Percentiles rank a stretch among this genome's conserved stretches.
Evolutionary conservation across 2,888 invertebrate species (phyloP).

Genomic region (Nipponacmea schrenckii): DNA sequence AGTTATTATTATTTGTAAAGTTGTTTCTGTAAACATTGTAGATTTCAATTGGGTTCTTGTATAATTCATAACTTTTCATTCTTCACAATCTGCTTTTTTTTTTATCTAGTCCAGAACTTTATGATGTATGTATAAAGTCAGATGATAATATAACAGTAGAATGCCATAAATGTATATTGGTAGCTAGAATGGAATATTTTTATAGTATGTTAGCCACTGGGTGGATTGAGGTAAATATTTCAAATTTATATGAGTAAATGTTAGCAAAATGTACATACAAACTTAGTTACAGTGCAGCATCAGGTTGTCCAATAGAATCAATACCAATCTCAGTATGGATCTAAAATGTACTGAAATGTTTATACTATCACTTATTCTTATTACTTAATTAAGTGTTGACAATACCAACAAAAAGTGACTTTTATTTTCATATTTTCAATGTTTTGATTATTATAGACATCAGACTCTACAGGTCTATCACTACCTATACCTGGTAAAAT

Average conservation of each 20-base stretch:
- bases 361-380: no score
- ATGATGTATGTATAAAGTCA: conserved; percentile 75
- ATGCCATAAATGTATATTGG: conserved; percentile 85
- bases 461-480: conserved; percentile 71
- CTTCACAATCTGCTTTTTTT: no score
- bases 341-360: no score
- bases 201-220: conserved; percentile 83
- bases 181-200: conserved; percentile 86
- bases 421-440: no score
- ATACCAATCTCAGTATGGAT: no score
- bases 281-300: background rate
- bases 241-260: background rate
- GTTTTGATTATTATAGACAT: conserved; percentile 70
- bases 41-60: no score
- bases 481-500: conserved; percentile 75
- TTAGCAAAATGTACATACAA: background rate
- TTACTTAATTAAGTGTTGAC: no score
- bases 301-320: background rate
- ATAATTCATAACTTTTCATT: background rate
- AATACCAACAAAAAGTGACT: no score
- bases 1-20: no score
- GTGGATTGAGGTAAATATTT: conserved; percentile 77
- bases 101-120: conserved; percentile 69
- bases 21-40: no score
- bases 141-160: conserved; percentile 65